Evolutionary conservation across 2,888 invertebrate genomes (phyloP), one percentile per base, ranked within the genome.

Genomic region (Ellobium chinense): DNA sequence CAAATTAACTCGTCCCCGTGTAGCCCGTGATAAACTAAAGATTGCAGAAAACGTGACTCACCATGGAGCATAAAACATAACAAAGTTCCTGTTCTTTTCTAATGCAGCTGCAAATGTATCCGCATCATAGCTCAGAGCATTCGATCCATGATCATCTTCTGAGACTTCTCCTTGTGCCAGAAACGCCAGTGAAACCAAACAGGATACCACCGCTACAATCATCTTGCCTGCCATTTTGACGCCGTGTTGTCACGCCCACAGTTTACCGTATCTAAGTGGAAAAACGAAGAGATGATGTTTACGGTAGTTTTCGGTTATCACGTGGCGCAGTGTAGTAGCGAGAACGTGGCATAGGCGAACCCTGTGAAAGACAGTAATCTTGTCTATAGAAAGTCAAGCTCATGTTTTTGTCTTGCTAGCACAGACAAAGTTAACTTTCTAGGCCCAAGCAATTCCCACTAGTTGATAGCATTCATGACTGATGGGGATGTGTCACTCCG

Each of bases 21-120:
- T n/a, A n/a, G n/a, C n/a, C n/a, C n/a, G n/a, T n/a, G n/a, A n/a
- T n/a, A n/a, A n/a, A n/a, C n/a, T n/a, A n/a, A n/a, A n/a, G n/a
- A n/a, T n/a, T n/a, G n/a, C n/a, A n/a, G n/a, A n/a, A n/a, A n/a
- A n/a, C n/a, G 46, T 18, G 9, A 46, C 46, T 89, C 86, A 91
- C 91, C 91, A 91, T 27, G 91, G 91, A 3, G 91, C 91, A 85
- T 85, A 91, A 78, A 91, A 91, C 91, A 91, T 91, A n/a, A 91
- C 89, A 85, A 91, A 91, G 78, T 89, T 88, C 54, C 85, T 85
- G 31, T 86, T 85, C 65, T 84, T 65, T 2, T 73, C 68, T 7
- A 91, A 69, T 66, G 85, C 86, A 24, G 66, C 83, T 14, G 84
- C 78, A 76, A 91, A 91, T 9, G 79, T 78, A 9, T 88, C 86